These are phyloP conservation scores for Drosophila cracens DNA, from an alignment of 2,888 invertebrate species.

Conservation along the genomic window DNA sequence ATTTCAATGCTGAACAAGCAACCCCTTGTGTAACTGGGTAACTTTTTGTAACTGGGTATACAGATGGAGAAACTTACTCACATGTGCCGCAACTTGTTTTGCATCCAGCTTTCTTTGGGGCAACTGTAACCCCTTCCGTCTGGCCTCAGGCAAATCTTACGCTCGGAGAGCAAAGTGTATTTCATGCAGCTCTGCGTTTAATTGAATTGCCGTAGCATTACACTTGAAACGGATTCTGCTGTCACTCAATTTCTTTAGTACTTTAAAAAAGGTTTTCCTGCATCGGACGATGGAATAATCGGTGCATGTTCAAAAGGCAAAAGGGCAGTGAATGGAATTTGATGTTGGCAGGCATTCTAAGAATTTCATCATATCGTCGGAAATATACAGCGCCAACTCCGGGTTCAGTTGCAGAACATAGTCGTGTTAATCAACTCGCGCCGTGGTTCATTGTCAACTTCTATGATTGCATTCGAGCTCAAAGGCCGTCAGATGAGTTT, in stretches of 20 bases:
- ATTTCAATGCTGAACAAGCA: no score
- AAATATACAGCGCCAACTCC: background rate
- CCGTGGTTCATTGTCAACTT: slow-evolving; percentile 21
- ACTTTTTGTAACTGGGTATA: background rate
- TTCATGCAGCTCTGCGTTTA: slow-evolving; percentile 78
- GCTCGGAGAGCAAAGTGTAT: slow-evolving; percentile 57
- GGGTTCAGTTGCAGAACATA: slow-evolving; percentile 39
- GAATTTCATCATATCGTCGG: background rate
- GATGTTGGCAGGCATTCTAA: slow-evolving; percentile 1
- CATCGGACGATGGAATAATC: slow-evolving; percentile 21
- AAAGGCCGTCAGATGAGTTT: slow-evolving; percentile 17
- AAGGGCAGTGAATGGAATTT: slow-evolving; percentile 20
- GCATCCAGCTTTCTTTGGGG: slow-evolving; percentile 3
- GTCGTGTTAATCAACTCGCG: slow-evolving; percentile 41
- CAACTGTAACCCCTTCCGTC: background rate
- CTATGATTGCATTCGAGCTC: slow-evolving; percentile 43
- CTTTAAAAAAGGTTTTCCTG: slow-evolving; percentile 31
- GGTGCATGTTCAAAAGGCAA: slow-evolving; percentile 18
- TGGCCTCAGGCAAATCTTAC: slow-evolving; percentile 27
- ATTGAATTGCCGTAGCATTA: slow-evolving; percentile 62
- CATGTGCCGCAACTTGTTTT: slow-evolving; percentile 14
- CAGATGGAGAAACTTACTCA: slow-evolving; percentile 1
- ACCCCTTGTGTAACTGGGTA: background rate
- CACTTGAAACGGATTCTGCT: slow-evolving; percentile 1
- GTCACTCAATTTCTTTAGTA: slow-evolving; percentile 8